phyloP scores from a whole-genome alignment of 2,888 invertebrate species.

The Halictus quadricinctus region DNA sequence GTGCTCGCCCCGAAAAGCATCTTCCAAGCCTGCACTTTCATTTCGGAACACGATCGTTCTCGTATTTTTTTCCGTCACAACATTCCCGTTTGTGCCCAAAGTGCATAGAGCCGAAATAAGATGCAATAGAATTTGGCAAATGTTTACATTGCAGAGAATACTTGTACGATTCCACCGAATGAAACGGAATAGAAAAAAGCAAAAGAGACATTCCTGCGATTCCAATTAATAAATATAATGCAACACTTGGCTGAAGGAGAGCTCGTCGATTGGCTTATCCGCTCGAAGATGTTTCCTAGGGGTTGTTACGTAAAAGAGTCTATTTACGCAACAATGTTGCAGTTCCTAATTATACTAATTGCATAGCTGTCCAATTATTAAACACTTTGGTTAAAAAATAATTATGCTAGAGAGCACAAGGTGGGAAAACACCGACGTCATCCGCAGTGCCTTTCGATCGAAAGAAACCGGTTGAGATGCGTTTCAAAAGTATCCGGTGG shows the following conservation, averaged over 20 bases:
- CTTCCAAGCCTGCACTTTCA: not conserved
- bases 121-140: conserved; percentile 59
- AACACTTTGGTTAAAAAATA: not conserved
- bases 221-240: not conserved
- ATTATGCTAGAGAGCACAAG: not conserved
- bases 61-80: not conserved
- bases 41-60: not conserved
- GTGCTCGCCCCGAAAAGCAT: not conserved
- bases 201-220: not conserved
- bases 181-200: not conserved
- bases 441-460: not conserved
- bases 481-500: not conserved
- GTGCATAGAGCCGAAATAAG: conserved; percentile 68
- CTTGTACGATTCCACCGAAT: not conserved
- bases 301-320: not conserved
- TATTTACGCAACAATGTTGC: conserved; percentile 17
- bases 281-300: not conserved
- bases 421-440: not conserved
- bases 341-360: conserved; percentile 32
- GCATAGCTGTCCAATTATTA: not conserved
- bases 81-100: not conserved
- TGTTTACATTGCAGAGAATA: conserved; percentile 64
- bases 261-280: not conserved
- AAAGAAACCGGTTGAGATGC: not conserved
- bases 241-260: not conserved